Evolutionary conservation across 2,113 vertebrate species (phyloP), one percentile per base, ranked within the genome.

Genomic region (Phalacrocorax aristotelis): DNA sequence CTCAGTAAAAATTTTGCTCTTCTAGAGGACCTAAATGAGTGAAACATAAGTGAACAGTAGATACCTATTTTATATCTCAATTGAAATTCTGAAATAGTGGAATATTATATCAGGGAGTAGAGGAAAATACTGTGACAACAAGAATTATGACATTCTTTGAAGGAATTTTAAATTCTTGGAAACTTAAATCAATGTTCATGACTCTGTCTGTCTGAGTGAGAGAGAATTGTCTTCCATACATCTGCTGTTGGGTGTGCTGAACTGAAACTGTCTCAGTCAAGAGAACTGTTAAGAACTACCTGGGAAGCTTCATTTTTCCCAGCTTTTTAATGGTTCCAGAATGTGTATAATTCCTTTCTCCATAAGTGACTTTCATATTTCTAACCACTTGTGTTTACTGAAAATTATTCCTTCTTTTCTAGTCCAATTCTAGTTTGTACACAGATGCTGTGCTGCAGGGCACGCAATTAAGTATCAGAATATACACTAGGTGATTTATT

Each of bases 391-490:
- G 19, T 83, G 51, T 96, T 79, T 96, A 82, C 51, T 64, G 92
- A 95, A 85, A 92, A 90, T 89, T 70, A 17, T 86, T 97, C 68
- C 85, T 77, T 74, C 23, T 91, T 96, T 92, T 84, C 87, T 95
- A 71, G 23, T 95, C 93, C 95, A 97, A 94, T 62, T 79, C 40
- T 57, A 36, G 58, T 89, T 92, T 94, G 40, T 84, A 80, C 4
- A 0, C 84, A 52, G 64, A 84, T 95, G 64, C 72, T 62, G 9
- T 84, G 82, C 95, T 95, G 80, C 60, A 51, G 94, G 93, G 94
- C 91, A 90, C 8, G 5, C 55, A 70, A 36, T n/a, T 23, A 57
- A 83, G 80, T 72, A 64, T 55, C 68, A 48, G 72, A 74, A 71
- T 79, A 83, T 55, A 16, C 51, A 46, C 44, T 80, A 51, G 32